Conservation (phyloP, 2,797 vertebrate species). For the Philypnodon macrostomus region DNA sequence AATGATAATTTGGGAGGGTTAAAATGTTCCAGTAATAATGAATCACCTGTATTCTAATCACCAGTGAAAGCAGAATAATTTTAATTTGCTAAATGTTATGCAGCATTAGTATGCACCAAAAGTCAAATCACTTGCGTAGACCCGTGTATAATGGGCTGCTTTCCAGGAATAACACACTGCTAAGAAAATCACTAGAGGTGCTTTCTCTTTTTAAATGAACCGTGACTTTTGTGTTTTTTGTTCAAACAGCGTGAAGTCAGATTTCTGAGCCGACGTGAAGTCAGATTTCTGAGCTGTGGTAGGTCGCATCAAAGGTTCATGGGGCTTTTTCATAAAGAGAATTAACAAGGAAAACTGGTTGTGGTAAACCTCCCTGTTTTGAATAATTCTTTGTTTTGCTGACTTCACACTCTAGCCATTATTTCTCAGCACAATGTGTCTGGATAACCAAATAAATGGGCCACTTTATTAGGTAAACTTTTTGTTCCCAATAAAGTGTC, state of each 20-base stretch:
- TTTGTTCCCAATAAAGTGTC: too few relatives aligned
- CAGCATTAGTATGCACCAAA: conserved; percentile 38
- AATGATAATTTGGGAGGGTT: conserved; percentile 1
- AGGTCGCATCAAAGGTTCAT: background rate
- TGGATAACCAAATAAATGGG: too few relatives aligned
- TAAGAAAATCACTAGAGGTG: conserved; percentile 7
- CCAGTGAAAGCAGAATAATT: conserved; percentile 18
- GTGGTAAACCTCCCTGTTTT: background rate
- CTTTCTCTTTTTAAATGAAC: conserved; percentile 16
- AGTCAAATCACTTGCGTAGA: conserved; percentile 20
- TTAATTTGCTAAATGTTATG: conserved; percentile 32
- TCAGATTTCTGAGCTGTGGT: too few relatives aligned
- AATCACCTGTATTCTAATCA: conserved; percentile 25
- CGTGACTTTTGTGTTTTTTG: background rate
- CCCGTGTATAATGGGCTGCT: conserved; percentile 15
- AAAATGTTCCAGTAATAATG: conserved; percentile 7
- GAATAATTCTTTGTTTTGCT: background rate
- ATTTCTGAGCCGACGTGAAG: too few relatives aligned
- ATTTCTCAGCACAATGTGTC: too few relatives aligned
- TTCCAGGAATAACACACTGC: conserved; percentile 24
- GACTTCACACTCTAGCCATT: too few relatives aligned
- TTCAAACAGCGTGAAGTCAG: too few relatives aligned
- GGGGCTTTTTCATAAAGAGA: background rate
- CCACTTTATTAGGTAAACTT: too few relatives aligned
- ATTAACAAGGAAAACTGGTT: conserved; percentile 1